phyloP scores from a whole-genome alignment of 2,797 vertebrate species.

The Helostoma temminkii region DNA sequence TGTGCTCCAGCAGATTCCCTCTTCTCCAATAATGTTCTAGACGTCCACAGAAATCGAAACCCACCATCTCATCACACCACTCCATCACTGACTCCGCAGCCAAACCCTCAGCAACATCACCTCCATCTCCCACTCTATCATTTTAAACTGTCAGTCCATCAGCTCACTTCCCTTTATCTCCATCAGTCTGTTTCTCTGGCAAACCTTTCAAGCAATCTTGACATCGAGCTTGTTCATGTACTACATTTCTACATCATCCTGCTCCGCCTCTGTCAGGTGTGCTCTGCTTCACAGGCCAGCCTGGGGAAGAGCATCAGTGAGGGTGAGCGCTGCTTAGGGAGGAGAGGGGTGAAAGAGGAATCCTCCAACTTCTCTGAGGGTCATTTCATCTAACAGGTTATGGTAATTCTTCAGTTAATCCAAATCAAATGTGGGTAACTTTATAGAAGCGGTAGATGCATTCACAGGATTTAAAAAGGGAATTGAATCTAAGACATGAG shows the following conservation, averaged over 20 bases:
- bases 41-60: conserved; percentile 30
- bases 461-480: conserved; percentile 38
- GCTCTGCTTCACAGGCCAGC: conserved; percentile 13
- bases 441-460: conserved; percentile 46
- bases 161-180: conserved; percentile 18
- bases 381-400: conserved; percentile 66
- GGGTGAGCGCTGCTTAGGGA: not conserved
- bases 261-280: too few relatives aligned
- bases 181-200: conserved; percentile 26
- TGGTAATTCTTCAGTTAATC: conserved; percentile 81
- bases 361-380: conserved; percentile 37
- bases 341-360: conserved; percentile 6
- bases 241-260: conserved; percentile 21
- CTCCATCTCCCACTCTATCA: conserved; percentile 46
- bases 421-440: conserved; percentile 70
- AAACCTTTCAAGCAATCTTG: conserved; percentile 42
- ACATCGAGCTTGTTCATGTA: conserved; percentile 22
- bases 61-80: conserved; percentile 37
- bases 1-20: conserved; percentile 1
- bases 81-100: conserved; percentile 36
- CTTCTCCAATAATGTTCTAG: conserved; percentile 9
- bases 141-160: conserved; percentile 59
- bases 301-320: not conserved
- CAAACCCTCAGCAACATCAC: conserved; percentile 30
- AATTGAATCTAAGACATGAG: conserved; percentile 55